These are phyloP conservation scores for Macrotrachela quadricornifera DNA, from an alignment of 1,140 invertebrate genomes.

Conservation along the genomic window DNA sequence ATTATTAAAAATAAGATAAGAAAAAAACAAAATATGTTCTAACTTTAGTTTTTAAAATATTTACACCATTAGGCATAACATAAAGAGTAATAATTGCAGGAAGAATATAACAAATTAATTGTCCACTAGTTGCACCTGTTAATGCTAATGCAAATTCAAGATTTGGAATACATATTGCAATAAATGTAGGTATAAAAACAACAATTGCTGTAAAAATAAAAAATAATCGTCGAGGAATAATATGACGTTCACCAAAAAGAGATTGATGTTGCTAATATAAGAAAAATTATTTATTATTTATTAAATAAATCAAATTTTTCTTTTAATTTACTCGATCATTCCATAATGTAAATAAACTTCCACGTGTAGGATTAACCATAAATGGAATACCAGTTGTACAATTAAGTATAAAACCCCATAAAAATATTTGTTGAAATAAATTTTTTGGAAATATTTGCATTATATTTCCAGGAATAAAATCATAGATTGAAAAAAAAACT, in stretches of 20 bases:
- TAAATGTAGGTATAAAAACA: slow-evolving; percentile 46
- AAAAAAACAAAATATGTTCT: too few relatives aligned
- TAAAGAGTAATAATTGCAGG: slow-evolving; percentile 41
- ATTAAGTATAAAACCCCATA: slow-evolving; percentile 77
- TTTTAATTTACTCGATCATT: slow-evolving; percentile 48
- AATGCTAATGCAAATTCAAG: slow-evolving; percentile 72
- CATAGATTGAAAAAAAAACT: slow-evolving; percentile 47
- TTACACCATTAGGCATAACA: too few relatives aligned
- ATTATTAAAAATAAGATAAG: too few relatives aligned
- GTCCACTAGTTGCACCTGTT: slow-evolving; percentile 76
- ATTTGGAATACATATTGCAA: slow-evolving; percentile 38
- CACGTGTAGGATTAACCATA: slow-evolving; percentile 81
- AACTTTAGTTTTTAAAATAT: too few relatives aligned
- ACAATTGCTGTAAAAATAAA: slow-evolving; percentile 54
- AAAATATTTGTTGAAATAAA: slow-evolving; percentile 58
- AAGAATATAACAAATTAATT: slow-evolving; percentile 73
- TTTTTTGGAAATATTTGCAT: slow-evolving; percentile 59
- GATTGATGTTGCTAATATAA: not conserved
- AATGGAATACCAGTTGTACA: slow-evolving; percentile 83
- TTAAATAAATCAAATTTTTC: too few relatives aligned
- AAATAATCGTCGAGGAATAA: slow-evolving; percentile 58
- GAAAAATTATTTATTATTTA: too few relatives aligned
- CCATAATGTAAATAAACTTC: slow-evolving; percentile 70
- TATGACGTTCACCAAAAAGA: not conserved
- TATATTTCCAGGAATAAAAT: slow-evolving; percentile 53